A percentile compares a stretch with the other conserved stretches of the same genome.
phyloP scores from a whole-genome alignment of 2,888 invertebrate genomes.

The Dorcus hopei region DNA sequence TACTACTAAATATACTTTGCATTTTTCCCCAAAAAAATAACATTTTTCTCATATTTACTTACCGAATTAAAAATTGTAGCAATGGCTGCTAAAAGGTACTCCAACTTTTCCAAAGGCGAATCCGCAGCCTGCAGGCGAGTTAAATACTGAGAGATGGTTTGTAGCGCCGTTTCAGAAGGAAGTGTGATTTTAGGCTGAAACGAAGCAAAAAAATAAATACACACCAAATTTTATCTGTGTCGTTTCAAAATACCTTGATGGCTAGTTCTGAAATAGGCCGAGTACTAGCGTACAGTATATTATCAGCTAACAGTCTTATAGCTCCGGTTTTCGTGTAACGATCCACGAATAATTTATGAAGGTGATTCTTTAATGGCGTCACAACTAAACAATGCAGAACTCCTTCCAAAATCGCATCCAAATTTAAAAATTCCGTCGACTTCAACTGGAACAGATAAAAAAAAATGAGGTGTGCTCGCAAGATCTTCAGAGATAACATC shows the following conservation, averaged over 20 bases:
- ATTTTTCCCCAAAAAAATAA: neutral
- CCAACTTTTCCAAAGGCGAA: constrained; percentile 89
- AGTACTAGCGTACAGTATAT: constrained; percentile 66
- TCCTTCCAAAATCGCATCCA: constrained; percentile 92
- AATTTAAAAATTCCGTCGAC: constrained; percentile 88
- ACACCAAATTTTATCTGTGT: neutral
- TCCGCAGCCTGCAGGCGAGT: constrained; percentile 85
- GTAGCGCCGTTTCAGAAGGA: constrained; percentile 71
- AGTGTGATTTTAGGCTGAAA: constrained; percentile 68
- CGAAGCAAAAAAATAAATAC: constrained; percentile 15
- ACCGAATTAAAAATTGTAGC: constrained; percentile 83
- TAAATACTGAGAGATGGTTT: constrained; percentile 75
- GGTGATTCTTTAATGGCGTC: constrained; percentile 76
- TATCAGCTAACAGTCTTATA: constrained; percentile 69
- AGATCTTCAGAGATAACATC: too few species aligned
- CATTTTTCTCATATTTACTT: constrained; percentile 38
- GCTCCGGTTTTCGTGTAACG: constrained; percentile 77
- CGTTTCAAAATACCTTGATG: constrained; percentile 55
- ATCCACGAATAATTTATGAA: constrained; percentile 82
- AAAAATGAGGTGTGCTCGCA: neutral
- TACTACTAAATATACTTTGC: too few species aligned
- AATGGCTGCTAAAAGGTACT: constrained; percentile 84
- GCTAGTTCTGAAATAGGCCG: constrained; percentile 67
- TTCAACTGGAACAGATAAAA: constrained; percentile 60
- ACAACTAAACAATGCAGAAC: constrained; percentile 92